These are phyloP conservation scores for Leucania comma DNA, from an alignment of 2,888 invertebrate genomes.

Conservation along the genomic window DNA sequence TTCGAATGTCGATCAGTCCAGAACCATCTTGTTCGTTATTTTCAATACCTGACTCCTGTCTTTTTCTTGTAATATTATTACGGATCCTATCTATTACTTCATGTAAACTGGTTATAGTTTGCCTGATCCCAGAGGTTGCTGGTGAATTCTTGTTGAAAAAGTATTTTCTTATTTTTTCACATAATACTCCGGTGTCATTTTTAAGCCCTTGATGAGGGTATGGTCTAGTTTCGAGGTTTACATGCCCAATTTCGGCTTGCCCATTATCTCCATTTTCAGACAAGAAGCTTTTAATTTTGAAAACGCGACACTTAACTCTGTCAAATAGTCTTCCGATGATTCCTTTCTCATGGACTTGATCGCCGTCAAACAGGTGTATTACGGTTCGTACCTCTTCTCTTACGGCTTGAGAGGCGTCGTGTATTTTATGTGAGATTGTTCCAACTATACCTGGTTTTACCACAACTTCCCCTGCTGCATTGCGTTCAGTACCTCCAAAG, in stretches of 20 bases:
- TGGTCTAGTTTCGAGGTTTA: slow-evolving; percentile 20
- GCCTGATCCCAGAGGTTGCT: slow-evolving; percentile 18
- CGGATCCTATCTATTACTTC: slow-evolving; percentile 35
- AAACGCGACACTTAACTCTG: slow-evolving; percentile 46
- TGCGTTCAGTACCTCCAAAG: slow-evolving; percentile 43
- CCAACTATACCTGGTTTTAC: slow-evolving; percentile 62
- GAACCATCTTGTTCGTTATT: slow-evolving; percentile 38
- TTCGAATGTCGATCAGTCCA: slow-evolving; percentile 53
- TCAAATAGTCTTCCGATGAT: slow-evolving; percentile 58
- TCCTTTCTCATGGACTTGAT: slow-evolving; percentile 53
- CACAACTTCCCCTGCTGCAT: slow-evolving; percentile 37
- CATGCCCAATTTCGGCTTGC: not conserved
- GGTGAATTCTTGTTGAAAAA: slow-evolving; percentile 55
- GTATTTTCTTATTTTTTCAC: slow-evolving; percentile 56
- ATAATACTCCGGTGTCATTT: slow-evolving; percentile 44
- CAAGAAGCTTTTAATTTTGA: slow-evolving; percentile 54
- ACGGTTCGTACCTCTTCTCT: slow-evolving; percentile 42
- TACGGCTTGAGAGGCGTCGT: slow-evolving; percentile 34
- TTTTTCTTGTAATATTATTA: slow-evolving; percentile 32
- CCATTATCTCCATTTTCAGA: slow-evolving; percentile 11
- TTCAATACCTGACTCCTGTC: not conserved
- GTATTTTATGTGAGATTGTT: slow-evolving; percentile 56
- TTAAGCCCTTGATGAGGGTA: slow-evolving; percentile 1
- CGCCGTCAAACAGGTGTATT: slow-evolving; percentile 56
- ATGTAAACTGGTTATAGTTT: slow-evolving; percentile 41